Evolutionary conservation across 2,797 vertebrate genomes (phyloP).

Genomic region (Pseudochromis fuscus): DNA sequence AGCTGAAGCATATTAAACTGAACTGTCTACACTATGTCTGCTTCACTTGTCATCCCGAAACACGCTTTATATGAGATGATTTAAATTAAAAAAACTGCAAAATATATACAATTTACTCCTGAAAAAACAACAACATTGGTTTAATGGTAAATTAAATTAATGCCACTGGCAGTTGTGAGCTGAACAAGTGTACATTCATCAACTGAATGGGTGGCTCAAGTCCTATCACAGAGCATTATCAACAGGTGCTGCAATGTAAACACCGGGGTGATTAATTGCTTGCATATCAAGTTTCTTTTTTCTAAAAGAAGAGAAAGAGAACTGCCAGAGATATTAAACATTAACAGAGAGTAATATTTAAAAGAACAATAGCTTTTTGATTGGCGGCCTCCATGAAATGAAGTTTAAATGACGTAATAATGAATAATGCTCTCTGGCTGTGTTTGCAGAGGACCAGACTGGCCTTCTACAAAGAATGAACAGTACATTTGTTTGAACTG

Average conservation of each 20-base stretch:
- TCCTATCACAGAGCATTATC: slow-evolving; percentile 56
- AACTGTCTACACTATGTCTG: slow-evolving; percentile 5
- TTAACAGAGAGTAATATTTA: slow-evolving; percentile 69
- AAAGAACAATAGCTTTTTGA: slow-evolving; percentile 72
- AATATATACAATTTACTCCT: neutral
- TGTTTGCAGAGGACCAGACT: slow-evolving; percentile 74
- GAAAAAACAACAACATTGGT: neutral
- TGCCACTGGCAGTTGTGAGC: slow-evolving; percentile 4
- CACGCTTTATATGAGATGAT: neutral
- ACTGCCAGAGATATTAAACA: slow-evolving; percentile 70
- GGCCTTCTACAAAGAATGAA: slow-evolving; percentile 53
- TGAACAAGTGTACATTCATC: slow-evolving; percentile 42
- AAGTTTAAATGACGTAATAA: slow-evolving; percentile 68
- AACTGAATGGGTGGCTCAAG: slow-evolving; percentile 44
- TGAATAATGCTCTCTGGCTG: slow-evolving; percentile 76
- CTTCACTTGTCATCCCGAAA: neutral
- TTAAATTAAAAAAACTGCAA: neutral
- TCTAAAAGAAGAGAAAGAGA: slow-evolving; percentile 42
- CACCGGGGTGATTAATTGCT: slow-evolving; percentile 71
- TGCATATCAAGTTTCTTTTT: slow-evolving; percentile 51
- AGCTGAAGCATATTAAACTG: slow-evolving; percentile 1
- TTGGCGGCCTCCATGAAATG: slow-evolving; percentile 70
- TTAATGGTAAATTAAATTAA: slow-evolving; percentile 15
- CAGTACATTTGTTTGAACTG: slow-evolving; percentile 75
- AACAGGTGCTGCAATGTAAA: slow-evolving; percentile 76